Conservation (phyloP, 2,797 vertebrate species). For the Momotus momota region DNA sequence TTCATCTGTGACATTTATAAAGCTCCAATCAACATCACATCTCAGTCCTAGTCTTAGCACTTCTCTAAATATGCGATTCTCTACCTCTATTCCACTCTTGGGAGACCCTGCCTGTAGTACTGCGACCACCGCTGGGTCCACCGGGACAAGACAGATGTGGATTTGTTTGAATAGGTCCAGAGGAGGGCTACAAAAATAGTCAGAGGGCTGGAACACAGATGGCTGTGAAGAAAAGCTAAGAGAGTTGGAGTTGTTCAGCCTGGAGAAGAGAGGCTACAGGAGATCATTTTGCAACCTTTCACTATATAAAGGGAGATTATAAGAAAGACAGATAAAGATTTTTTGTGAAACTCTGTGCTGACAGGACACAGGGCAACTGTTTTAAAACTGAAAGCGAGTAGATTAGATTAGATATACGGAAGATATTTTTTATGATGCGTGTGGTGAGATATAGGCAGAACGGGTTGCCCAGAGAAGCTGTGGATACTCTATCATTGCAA, state of each 20-base stretch:
- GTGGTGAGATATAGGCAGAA: neutral
- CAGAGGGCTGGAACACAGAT: too few relatives aligned
- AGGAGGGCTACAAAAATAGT: too few relatives aligned
- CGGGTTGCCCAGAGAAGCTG: neutral
- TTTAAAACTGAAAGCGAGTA: neutral
- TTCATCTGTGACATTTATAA: neutral
- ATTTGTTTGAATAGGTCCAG: too few relatives aligned
- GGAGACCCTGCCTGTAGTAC: neutral
- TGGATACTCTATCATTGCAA: too few relatives aligned
- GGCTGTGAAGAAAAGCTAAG: neutral
- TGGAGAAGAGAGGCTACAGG: rapidly evolving
- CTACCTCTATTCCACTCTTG: rapidly evolving
- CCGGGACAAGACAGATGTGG: neutral
- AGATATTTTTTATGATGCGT: neutral
- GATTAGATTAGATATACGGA: neutral
- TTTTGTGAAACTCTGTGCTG: too few relatives aligned
- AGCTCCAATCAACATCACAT: neutral
- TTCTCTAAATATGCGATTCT: neutral
- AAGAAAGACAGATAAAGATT: neutral
- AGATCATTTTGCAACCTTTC: neutral
- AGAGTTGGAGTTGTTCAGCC: neutral
- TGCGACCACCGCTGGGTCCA: rapidly evolving
- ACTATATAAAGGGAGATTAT: neutral
- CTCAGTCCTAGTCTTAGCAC: neutral
- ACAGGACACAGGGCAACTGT: neutral